Conservation (phyloP, 2,113 vertebrate genomes). For the Coturnix japonica region DNA sequence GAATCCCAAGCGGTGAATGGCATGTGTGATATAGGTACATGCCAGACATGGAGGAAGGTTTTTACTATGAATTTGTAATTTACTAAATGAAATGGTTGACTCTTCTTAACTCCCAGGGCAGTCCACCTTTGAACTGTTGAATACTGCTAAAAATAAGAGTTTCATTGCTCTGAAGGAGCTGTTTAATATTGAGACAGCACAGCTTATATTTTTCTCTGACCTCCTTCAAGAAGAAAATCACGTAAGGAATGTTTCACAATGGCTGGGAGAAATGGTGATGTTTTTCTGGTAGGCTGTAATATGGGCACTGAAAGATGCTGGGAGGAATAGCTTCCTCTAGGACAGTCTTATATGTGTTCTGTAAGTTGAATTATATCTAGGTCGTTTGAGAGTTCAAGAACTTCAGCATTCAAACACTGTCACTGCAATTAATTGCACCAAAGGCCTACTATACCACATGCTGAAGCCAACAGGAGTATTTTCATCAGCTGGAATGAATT, state of each 20-base stretch:
- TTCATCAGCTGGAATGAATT: neutral
- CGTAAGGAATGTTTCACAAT: neutral
- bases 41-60: neutral
- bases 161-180: neutral
- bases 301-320: neutral
- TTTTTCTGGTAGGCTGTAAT: neutral
- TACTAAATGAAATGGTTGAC: neutral
- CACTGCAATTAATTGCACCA: neutral
- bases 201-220: neutral
- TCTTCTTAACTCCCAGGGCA: neutral
- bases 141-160: neutral
- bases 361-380: neutral
- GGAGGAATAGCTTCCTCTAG: neutral
- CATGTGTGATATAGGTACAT: neutral
- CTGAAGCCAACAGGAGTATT: neutral
- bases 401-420: neutral
- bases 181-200: neutral
- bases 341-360: neutral
- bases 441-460: neutral
- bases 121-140: neutral
- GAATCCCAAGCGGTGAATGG: neutral
- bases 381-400: neutral
- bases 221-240: neutral
- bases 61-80: neutral
- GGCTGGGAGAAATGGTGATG: neutral